phyloP scores from a whole-genome alignment of 2,113 vertebrate genomes.

The Romanogobio albipinnatus region DNA sequence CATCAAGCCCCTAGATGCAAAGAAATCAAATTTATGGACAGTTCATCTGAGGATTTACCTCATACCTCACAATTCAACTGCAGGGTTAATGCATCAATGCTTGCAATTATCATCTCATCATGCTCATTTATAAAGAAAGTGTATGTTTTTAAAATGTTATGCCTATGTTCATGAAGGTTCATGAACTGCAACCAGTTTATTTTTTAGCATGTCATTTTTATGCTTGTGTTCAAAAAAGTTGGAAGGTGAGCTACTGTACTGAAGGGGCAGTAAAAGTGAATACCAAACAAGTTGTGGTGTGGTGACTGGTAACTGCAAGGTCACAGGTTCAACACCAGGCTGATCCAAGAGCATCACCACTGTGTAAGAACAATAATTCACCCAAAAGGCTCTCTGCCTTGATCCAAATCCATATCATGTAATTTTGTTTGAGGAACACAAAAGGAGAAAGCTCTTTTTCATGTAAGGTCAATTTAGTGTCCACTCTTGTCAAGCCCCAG shows the following conservation, averaged over 20 bases:
- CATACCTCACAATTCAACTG: neutral
- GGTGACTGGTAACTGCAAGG: neutral
- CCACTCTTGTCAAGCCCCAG: neutral
- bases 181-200: conserved; percentile 5
- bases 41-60: neutral
- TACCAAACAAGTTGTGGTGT: neutral
- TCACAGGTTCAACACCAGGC: neutral
- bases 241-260: neutral
- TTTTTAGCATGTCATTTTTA: neutral
- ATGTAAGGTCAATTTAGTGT: neutral
- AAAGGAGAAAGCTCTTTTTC: neutral
- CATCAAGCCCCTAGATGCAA: neutral
- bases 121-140: neutral
- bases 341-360: neutral
- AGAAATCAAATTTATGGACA: neutral
- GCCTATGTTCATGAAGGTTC: neutral
- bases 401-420: neutral
- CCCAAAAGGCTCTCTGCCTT: neutral
- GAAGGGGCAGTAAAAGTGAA: neutral
- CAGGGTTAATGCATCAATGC: neutral
- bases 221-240: neutral
- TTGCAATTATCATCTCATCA: conserved; percentile 1
- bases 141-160: neutral
- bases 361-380: neutral
- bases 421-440: neutral